A percentile compares a stretch with the other conserved stretches of the same genome.
phyloP scores from a whole-genome alignment of 2,888 invertebrate species.

The Steinernema hermaphroditum region DNA sequence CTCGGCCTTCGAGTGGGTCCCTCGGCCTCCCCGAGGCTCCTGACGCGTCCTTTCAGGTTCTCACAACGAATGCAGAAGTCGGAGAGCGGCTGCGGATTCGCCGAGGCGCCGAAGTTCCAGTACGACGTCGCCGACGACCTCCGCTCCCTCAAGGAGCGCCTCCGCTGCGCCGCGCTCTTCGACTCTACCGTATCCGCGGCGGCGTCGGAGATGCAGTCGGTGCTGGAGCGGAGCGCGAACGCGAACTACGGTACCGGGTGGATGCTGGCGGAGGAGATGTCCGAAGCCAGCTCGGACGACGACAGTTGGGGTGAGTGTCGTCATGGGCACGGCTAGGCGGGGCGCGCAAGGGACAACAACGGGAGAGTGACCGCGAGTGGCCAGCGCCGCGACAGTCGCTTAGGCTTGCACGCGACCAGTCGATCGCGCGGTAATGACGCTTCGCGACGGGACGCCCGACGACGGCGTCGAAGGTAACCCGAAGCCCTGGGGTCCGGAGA shows the following conservation, averaged over 20 bases:
- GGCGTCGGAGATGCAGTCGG: constrained; percentile 33
- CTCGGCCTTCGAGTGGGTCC: constrained; percentile 4
- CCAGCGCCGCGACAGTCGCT: constrained; percentile 24
- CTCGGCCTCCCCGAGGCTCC: not conserved
- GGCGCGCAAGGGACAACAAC: constrained; percentile 24
- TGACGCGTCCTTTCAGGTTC: not conserved
- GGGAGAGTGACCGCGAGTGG: constrained; percentile 28
- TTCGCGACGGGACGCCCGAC: not conserved
- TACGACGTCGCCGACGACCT: constrained; percentile 50
- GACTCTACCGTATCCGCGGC: constrained; percentile 29
- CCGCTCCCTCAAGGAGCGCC: constrained; percentile 13
- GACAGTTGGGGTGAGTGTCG: constrained; percentile 18
- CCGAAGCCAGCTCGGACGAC: constrained; percentile 40
- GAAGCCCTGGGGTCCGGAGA: not conserved
- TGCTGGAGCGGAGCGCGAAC: constrained; percentile 35
- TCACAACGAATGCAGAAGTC: constrained; percentile 21
- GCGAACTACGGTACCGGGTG: constrained; percentile 55
- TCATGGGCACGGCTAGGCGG: constrained; percentile 27
- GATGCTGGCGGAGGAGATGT: constrained; percentile 53
- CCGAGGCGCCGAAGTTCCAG: constrained; percentile 58
- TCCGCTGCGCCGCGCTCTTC: constrained; percentile 14
- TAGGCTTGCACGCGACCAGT: constrained; percentile 6
- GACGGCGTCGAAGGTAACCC: constrained; percentile 22
- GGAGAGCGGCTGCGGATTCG: constrained; percentile 34
- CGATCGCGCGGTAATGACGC: constrained; percentile 19